A percentile compares a stretch with the other conserved stretches of the same genome.
These are phyloP conservation scores for Denticeps clupeoides DNA, from an alignment of 2,797 vertebrate species.

Conservation along the genomic window DNA sequence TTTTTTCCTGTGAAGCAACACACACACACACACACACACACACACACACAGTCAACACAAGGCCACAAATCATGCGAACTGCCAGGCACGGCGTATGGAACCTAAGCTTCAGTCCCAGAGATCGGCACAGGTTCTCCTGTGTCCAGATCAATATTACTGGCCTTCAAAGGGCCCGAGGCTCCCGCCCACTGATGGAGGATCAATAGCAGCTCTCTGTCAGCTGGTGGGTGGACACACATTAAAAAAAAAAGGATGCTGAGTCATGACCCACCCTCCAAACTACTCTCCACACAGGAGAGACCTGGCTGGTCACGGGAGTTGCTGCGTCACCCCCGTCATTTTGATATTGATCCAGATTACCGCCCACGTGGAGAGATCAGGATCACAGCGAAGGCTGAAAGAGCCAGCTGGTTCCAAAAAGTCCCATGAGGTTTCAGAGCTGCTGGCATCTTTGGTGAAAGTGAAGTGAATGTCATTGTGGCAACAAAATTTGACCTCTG, in stretches of 20 bases:
- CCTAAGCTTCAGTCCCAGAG: neutral
- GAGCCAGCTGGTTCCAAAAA: too few species aligned
- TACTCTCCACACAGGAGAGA: too few species aligned
- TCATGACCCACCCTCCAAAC: too few species aligned
- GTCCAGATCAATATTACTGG: neutral
- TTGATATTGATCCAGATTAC: too few species aligned
- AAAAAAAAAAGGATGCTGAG: neutral
- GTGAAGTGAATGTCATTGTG: too few species aligned
- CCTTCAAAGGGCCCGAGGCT: constrained; percentile 1
- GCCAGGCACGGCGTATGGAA: neutral
- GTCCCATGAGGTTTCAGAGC: too few species aligned
- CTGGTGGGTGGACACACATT: neutral
- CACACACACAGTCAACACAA: neutral
- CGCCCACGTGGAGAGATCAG: too few species aligned
- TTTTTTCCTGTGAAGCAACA: constrained; percentile 71
- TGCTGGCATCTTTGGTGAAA: too few species aligned
- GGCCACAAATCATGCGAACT: constrained; percentile 16
- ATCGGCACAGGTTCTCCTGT: neutral
- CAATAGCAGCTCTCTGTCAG: constrained; percentile 2
- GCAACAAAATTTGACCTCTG: too few species aligned
- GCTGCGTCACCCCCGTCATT: too few species aligned
- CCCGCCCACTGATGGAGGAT: neutral
- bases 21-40: constrained; percentile 7
- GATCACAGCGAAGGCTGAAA: too few species aligned
- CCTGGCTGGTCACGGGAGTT: neutral